These are phyloP conservation scores for Rhinophrynus dorsalis DNA, from an alignment of 2,797 vertebrate genomes.

Conservation along the genomic window DNA sequence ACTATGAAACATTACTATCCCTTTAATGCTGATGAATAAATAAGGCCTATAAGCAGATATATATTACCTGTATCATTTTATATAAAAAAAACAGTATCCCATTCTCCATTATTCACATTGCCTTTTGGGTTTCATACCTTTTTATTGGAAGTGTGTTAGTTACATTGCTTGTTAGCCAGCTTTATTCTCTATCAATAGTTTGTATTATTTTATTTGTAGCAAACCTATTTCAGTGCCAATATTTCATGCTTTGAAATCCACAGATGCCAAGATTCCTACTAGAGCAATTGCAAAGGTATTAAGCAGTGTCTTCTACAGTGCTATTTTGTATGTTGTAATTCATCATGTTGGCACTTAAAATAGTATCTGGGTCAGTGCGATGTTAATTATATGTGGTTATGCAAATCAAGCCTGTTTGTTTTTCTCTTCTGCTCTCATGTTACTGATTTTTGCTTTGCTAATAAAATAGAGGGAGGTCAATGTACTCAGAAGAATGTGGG, in stretches of 20 bases:
- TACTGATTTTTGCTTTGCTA: slow-evolving; percentile 3
- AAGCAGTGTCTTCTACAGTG: neutral
- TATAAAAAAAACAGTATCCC: too few species aligned
- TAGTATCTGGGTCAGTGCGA: slow-evolving; percentile 28
- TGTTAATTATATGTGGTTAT: slow-evolving; percentile 42
- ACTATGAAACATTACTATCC: too few species aligned
- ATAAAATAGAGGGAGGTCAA: too few species aligned
- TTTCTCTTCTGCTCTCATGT: slow-evolving; percentile 3
- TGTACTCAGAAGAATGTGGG: too few species aligned
- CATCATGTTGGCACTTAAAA: slow-evolving; percentile 21
- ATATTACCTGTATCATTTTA: too few species aligned
- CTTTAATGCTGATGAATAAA: too few species aligned
- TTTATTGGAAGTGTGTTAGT: neutral
- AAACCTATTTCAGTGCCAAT: slow-evolving; percentile 13
- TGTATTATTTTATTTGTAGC: neutral
- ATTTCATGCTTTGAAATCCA: slow-evolving; percentile 3
- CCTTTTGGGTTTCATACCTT: too few species aligned
- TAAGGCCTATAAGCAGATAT: too few species aligned
- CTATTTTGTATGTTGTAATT: slow-evolving; percentile 1
- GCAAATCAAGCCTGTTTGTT: slow-evolving; percentile 30
- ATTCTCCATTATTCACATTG: too few species aligned
- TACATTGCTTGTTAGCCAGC: neutral
- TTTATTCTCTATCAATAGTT: slow-evolving; percentile 9
- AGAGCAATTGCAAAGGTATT: slow-evolving; percentile 11
- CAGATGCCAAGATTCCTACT: slow-evolving; percentile 25